Evolutionary conservation across 2,888 invertebrate genomes (phyloP), one percentile per base, ranked within the genome.

Genomic region (Tetranychus truncatus): DNA sequence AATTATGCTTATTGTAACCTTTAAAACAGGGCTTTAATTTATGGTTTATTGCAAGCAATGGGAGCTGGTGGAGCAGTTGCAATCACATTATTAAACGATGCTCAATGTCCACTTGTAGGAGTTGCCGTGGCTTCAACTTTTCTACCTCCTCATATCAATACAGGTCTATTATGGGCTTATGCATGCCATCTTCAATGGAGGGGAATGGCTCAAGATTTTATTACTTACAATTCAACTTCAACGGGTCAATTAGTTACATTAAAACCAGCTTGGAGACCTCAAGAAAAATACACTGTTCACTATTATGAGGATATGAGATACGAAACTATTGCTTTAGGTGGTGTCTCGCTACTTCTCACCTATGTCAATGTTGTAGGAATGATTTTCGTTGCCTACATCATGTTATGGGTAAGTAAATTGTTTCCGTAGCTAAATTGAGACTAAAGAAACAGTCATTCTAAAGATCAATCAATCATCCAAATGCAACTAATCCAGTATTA

Each of bases 291-390:
- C 72, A 3, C 7, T 1, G 45, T 71, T 5, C 45, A 66, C 34
- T 91, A 91, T 81, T 88, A 88, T 74, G 86, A 89, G 80, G 88
- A 90, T 81, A 84, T 90, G 79, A 88, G 90, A 1, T 86, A 87
- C 55, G 91, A 91, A 82, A 89, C 89, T 81, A 87, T 88, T 74
- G 85, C 89, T 77, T 88, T 90, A 81, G 91, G 91, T 45, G 87
- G 89, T 76, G 88, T 91, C 75, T 91, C 91, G 81, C 88, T 89
- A 77, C 87, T 89, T 78, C 83, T 91, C 74, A 91, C 91, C 4
- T 85, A 91, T 74, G 86, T 91, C 46, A 91, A 91, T 82, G 90
- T 91, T 76, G 86, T 89, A 80, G 90, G 91, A 82, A 91, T 91
- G 81, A 89, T 91, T 81, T 86, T 89, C 79, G 89, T 90, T 74